A percentile compares a stretch with the other conserved stretches of the same genome.
Conservation (phyloP, 2,797 vertebrate genomes). For the Choloepus didactylus region DNA sequence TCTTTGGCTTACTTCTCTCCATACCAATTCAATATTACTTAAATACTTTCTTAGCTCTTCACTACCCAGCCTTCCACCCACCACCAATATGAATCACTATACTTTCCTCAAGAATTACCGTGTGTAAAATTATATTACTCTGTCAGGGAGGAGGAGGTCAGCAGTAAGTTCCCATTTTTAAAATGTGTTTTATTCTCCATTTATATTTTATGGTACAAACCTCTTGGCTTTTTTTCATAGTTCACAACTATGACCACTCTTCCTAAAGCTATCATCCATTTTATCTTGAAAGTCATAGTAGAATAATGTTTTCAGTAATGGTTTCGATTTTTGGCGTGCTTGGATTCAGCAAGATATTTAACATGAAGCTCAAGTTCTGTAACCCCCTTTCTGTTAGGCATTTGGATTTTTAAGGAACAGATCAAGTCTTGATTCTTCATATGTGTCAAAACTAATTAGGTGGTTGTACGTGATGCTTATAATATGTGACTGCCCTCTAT, state of each 20-base stretch:
- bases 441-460: not conserved
- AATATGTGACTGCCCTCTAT: not conserved
- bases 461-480: not conserved
- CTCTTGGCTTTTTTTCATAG: not conserved
- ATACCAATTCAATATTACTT: not conserved
- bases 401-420: slow-evolving; percentile 46
- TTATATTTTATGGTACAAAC: not conserved
- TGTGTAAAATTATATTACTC: not conserved
- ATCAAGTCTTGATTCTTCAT: slow-evolving; percentile 3
- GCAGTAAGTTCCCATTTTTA: not conserved
- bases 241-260: not conserved
- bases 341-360: not conserved
- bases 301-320: not conserved
- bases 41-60: not conserved
- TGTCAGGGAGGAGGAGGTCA: not conserved
- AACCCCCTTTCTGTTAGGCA: not conserved
- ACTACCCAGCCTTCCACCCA: not conserved
- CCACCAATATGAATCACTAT: not conserved
- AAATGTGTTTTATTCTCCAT: not conserved
- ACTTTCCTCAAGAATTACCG: not conserved
- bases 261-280: not conserved
- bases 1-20: not conserved
- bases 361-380: not conserved
- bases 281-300: not conserved
- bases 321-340: not conserved